A percentile compares a stretch with the other conserved stretches of the same genome.
phyloP scores from a whole-genome alignment of 2,888 invertebrate species.

The Spisula subtruncata region DNA sequence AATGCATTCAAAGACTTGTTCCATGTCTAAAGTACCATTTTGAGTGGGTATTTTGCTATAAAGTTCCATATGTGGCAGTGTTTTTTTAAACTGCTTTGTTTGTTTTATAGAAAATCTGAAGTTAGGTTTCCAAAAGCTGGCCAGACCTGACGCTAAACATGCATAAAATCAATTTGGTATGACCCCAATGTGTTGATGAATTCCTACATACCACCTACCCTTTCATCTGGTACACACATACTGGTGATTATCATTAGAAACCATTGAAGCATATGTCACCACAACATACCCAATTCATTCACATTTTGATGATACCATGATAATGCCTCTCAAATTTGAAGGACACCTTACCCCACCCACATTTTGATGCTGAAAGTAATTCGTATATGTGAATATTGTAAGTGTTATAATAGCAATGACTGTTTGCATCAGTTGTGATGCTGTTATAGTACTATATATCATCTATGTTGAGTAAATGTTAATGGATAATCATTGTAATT shows the following conservation, averaged over 20 bases:
- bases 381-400: background rate
- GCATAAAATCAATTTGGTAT: too few relatives aligned
- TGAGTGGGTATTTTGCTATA: too few relatives aligned
- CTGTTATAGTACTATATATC: background rate
- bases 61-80: too few relatives aligned
- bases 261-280: background rate
- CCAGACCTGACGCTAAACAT: too few relatives aligned
- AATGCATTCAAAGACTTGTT: too few relatives aligned
- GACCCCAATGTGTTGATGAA: too few relatives aligned
- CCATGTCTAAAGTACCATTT: too few relatives aligned
- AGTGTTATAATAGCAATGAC: too few relatives aligned
- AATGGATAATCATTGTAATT: constrained; percentile 8
- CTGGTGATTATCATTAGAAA: background rate
- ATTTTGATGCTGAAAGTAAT: background rate
- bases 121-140: too few relatives aligned
- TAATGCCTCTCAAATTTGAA: background rate
- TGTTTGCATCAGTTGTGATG: background rate
- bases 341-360: background rate
- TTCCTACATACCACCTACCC: too few relatives aligned
- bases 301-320: background rate
- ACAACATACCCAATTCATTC: background rate
- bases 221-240: background rate
- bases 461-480: constrained; percentile 1
- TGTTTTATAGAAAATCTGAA: too few relatives aligned
- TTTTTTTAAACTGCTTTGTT: too few relatives aligned